phyloP scores from a whole-genome alignment of 2,797 vertebrate species.

The Darevskia nairensis region DNA sequence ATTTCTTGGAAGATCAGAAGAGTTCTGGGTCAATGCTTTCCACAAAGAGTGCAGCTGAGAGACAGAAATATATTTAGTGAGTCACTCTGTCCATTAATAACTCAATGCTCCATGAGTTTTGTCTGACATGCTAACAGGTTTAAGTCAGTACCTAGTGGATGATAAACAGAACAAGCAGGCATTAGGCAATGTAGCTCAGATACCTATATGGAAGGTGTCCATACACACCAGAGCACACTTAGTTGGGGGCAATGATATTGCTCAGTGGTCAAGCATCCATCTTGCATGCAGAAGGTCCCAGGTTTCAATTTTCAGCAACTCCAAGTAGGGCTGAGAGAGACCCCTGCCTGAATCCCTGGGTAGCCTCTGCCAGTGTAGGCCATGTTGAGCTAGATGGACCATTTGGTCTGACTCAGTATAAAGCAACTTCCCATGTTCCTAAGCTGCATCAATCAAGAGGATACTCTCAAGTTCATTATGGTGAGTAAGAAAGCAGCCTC shows the following conservation, averaged over 20 bases:
- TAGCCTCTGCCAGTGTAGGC: too few species aligned
- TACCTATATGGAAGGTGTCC: background rate
- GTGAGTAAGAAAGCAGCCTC: too few species aligned
- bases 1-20: constrained; percentile 22
- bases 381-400: too few species aligned
- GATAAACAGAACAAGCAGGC: constrained; percentile 21
- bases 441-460: too few species aligned
- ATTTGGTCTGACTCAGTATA: too few species aligned
- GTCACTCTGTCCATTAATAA: constrained; percentile 14
- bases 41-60: constrained; percentile 8
- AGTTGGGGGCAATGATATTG: background rate
- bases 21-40: background rate
- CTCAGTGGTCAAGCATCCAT: too few species aligned
- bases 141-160: constrained; percentile 18
- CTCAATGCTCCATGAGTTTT: constrained; percentile 1
- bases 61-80: constrained; percentile 32
- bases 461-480: too few species aligned
- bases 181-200: constrained; percentile 14
- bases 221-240: background rate
- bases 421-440: too few species aligned
- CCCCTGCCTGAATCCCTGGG: too few species aligned
- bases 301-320: too few species aligned
- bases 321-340: too few species aligned
- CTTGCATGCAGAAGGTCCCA: too few species aligned
- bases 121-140: constrained; percentile 20